A percentile compares a stretch with the other conserved stretches of the same genome.
These are phyloP conservation scores for Danio rerio DNA, from an alignment of 2,113 vertebrate genomes.

Conservation along the genomic window DNA sequence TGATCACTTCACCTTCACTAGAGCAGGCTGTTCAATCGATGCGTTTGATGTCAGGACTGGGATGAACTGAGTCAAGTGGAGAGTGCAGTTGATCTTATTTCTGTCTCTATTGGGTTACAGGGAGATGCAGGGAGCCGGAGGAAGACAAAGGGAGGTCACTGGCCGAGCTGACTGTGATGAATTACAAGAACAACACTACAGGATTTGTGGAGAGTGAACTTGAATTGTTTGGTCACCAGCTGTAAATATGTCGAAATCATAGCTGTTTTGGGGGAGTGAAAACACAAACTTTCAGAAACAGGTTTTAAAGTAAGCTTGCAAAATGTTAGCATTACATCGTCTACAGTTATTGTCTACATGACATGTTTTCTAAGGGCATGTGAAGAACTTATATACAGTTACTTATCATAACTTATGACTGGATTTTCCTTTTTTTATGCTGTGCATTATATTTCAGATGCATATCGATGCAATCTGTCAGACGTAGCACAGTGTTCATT, in stretches of 20 bases:
- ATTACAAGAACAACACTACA: conserved; percentile 26
- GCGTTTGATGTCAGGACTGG: conserved; percentile 77
- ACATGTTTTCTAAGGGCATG: too few relatives aligned
- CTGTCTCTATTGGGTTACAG: conserved; percentile 66
- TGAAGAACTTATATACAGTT: too few relatives aligned
- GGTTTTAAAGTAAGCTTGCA: too few relatives aligned
- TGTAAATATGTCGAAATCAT: conserved; percentile 1
- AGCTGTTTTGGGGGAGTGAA: neutral
- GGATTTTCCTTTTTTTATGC: too few relatives aligned
- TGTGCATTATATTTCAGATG: too few relatives aligned
- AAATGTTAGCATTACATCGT: too few relatives aligned
- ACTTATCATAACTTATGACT: too few relatives aligned
- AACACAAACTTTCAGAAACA: neutral
- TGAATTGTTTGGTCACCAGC: conserved; percentile 31
- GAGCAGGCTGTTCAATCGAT: conserved; percentile 74
- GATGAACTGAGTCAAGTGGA: conserved; percentile 71
- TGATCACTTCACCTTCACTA: conserved; percentile 73
- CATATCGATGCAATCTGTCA: too few relatives aligned
- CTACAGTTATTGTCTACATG: too few relatives aligned
- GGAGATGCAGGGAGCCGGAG: conserved; percentile 54
- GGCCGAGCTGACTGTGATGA: conserved; percentile 31
- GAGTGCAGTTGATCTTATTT: conserved; percentile 76
- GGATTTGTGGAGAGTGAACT: conserved; percentile 27
- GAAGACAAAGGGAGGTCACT: conserved; percentile 43
- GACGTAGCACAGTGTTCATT: too few relatives aligned